Percentiles rank a stretch among this genome's conserved stretches.
Evolutionary conservation across 2,797 vertebrate genomes (phyloP).

Genomic region (Rhinichthys osculus): DNA sequence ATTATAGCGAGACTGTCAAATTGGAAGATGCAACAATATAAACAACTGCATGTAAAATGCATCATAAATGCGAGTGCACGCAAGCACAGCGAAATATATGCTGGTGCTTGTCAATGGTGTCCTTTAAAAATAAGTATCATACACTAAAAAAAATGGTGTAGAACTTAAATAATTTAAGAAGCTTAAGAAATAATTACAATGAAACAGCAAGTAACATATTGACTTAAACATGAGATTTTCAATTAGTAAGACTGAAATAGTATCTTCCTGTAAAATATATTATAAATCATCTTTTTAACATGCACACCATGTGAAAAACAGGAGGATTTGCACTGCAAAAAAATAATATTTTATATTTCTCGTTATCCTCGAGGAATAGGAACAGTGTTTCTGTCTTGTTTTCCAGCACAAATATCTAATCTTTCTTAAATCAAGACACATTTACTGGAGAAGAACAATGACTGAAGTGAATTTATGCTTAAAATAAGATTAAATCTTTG

Average conservation of each 20-base stretch:
- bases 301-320: background rate
- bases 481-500: background rate
- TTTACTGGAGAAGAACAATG: background rate
- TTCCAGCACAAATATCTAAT: background rate
- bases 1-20: constrained; percentile 34
- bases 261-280: background rate
- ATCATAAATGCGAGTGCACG: background rate
- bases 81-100: background rate
- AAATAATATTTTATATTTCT: background rate
- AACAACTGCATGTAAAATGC: background rate
- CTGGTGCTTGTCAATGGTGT: background rate
- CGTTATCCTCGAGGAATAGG: too few relatives aligned
- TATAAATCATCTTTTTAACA: background rate
- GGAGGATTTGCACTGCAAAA: background rate
- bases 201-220: background rate
- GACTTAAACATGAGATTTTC: background rate
- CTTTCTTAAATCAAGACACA: background rate
- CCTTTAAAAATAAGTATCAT: too few relatives aligned
- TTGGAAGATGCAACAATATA: background rate
- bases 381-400: too few relatives aligned
- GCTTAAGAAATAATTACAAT: background rate
- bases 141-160: too few relatives aligned
- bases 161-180: too few relatives aligned
- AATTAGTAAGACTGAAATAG: background rate
- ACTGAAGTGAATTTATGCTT: background rate